Conservation (phyloP, 2,797 vertebrate species). For the Argentina silus region DNA sequence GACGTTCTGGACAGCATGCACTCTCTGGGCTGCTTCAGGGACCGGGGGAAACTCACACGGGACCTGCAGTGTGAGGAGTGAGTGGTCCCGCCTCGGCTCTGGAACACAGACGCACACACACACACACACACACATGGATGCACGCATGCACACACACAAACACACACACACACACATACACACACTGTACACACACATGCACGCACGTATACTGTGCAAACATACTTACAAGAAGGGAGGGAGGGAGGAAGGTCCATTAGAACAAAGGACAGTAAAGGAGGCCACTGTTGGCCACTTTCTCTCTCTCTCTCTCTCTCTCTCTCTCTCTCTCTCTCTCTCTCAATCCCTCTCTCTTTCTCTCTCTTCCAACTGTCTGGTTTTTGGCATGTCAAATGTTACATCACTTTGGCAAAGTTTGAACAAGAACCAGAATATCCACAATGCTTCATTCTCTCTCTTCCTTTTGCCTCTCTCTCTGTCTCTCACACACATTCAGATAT, state of each 20-base stretch:
- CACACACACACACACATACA: conserved; percentile 55
- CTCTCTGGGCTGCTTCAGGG: conserved; percentile 90
- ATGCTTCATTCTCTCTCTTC: conserved; percentile 26
- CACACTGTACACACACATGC: conserved; percentile 72
- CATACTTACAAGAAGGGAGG: too few relatives aligned
- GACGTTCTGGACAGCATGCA: conserved; percentile 94
- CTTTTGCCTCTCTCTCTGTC: background rate
- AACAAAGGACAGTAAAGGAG: background rate
- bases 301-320: conserved; percentile 9
- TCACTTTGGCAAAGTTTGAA: conserved; percentile 36
- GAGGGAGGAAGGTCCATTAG: background rate
- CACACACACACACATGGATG: conserved; percentile 20
- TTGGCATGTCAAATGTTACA: conserved; percentile 17
- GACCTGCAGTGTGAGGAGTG: conserved; percentile 92
- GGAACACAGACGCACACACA: conserved; percentile 53
- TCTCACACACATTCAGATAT: background rate
- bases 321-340: background rate
- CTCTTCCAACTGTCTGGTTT: background rate
- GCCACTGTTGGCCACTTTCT: background rate
- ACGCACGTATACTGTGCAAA: background rate
- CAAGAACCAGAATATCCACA: conserved; percentile 34
- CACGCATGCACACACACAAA: background rate
- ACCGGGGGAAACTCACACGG: conserved; percentile 85
- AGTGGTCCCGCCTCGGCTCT: conserved; percentile 85
- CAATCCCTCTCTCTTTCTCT: background rate